Evolutionary conservation across 1,140 invertebrate genomes (phyloP), one percentile per base, ranked within the genome.

Genomic region (Aphaenogaster ashmeadi): DNA sequence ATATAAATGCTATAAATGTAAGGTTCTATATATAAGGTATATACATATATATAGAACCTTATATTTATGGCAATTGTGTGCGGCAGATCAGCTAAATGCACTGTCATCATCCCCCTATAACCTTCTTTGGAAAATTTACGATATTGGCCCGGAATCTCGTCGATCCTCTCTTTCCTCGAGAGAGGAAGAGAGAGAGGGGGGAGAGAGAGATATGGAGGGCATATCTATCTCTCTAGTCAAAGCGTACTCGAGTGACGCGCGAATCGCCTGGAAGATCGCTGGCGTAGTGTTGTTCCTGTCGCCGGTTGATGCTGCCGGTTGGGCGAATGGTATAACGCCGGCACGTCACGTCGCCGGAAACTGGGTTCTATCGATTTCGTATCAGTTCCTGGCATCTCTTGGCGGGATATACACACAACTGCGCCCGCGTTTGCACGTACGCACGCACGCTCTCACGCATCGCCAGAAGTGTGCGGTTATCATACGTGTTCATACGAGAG

Each of bases 371-470:
- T 90, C 87, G 83, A 90, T 90, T 88, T 87, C 67, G 80, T 91
- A 91, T 91, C 91, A 90, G 89, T 90, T 91, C 79, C 78, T 75
- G 75, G 75, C 69, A 78, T 69, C 85, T 75, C 72, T 78, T 87
- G 54, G 54, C 41, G 80, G 69, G 80, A 60, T 84, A 47, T 66
- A 67, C 33, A 54, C 44, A 60, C 67, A 72, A 41, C 33, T 83
- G 80, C 38, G 21, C 56, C 50, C 58, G 21, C 44, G 69, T 38
- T n/a, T 38, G 11, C 15, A 69, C 41, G 8, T 18, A 71, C n/a
- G 69, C 36, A 62, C 54, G 7, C 50, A 21, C 67, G 21, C 72
- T 13, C 54, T 38, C 52, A 62, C 27, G 75, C 41, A 44, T 47
- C 50, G 71, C n/a, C 38, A n/a, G 33, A 71, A 47, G 47, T 74